Percentiles rank a stretch among this genome's conserved stretches.
Evolutionary conservation across 2,113 vertebrate genomes (phyloP).

Genomic region (Cottus gobio): DNA sequence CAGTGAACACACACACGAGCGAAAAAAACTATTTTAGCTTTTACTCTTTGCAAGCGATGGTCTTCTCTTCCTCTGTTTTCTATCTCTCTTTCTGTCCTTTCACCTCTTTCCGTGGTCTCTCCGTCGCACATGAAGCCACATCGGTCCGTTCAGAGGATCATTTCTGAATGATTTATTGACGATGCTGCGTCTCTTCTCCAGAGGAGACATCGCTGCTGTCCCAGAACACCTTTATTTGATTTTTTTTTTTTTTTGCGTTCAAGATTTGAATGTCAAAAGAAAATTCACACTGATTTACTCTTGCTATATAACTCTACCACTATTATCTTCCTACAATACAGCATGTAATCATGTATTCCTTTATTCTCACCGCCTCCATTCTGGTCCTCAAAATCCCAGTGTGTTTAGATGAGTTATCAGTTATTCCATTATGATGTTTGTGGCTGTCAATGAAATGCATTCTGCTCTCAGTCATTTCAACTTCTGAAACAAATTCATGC

Average conservation of each 20-base stretch:
- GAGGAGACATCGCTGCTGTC: background rate
- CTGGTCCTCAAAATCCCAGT: background rate
- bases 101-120: background rate
- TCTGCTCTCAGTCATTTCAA: background rate
- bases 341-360: background rate
- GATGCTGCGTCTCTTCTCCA: conserved; percentile 10
- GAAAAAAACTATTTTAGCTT: background rate
- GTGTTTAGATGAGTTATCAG: background rate
- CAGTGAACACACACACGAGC: background rate
- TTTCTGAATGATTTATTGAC: conserved; percentile 48
- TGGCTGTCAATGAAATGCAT: background rate
- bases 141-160: conserved; percentile 17
- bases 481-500: background rate
- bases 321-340: background rate
- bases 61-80: background rate
- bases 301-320: background rate
- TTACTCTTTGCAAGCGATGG: background rate
- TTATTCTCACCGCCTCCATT: background rate
- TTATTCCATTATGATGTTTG: background rate
- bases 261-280: background rate
- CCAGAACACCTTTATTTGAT: conserved; percentile 32
- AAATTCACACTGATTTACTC: background rate
- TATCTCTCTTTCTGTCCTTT: background rate
- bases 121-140: background rate
- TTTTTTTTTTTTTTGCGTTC: background rate